These are phyloP conservation scores for Marisa cornuarietis DNA, from an alignment of 1,140 invertebrate genomes.

Conservation along the genomic window DNA sequence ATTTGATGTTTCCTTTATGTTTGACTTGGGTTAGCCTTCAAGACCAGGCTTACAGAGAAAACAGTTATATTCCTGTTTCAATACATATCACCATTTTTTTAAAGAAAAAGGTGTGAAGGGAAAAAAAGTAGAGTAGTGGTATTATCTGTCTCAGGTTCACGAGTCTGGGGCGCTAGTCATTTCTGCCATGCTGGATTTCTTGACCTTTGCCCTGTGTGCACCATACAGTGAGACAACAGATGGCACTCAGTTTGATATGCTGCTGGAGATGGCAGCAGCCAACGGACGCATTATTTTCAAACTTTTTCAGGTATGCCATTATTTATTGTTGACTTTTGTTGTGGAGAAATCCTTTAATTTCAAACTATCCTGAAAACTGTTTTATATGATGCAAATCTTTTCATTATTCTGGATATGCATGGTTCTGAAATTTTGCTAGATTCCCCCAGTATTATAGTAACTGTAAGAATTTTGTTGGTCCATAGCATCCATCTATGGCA, in stretches of 20 bases:
- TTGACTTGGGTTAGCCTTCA: not conserved
- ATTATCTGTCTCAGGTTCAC: constrained; percentile 73
- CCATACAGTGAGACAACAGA: constrained; percentile 99
- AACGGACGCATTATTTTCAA: constrained; percentile 91
- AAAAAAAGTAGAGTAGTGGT: not conserved
- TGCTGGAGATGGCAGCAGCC: constrained; percentile 92
- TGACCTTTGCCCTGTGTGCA: constrained; percentile 98
- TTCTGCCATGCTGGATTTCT: constrained; percentile 94
- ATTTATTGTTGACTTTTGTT: not conserved
- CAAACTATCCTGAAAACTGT: too few species aligned
- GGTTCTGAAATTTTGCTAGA: not conserved
- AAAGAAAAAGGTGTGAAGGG: not conserved
- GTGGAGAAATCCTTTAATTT: too few species aligned
- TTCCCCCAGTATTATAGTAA: not conserved
- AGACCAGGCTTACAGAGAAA: not conserved
- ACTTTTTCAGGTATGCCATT: constrained; percentile 84
- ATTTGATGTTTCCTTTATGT: too few species aligned
- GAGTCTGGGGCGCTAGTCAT: constrained; percentile 76
- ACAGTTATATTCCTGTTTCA: not conserved
- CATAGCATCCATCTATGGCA: constrained; percentile 92
- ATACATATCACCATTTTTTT: not conserved
- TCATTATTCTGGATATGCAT: too few species aligned
- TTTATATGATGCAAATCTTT: too few species aligned
- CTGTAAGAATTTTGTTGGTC: not conserved
- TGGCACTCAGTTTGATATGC: constrained; percentile 94